phyloP scores from a whole-genome alignment of 2,888 invertebrate species.

The Eulithis testata region DNA sequence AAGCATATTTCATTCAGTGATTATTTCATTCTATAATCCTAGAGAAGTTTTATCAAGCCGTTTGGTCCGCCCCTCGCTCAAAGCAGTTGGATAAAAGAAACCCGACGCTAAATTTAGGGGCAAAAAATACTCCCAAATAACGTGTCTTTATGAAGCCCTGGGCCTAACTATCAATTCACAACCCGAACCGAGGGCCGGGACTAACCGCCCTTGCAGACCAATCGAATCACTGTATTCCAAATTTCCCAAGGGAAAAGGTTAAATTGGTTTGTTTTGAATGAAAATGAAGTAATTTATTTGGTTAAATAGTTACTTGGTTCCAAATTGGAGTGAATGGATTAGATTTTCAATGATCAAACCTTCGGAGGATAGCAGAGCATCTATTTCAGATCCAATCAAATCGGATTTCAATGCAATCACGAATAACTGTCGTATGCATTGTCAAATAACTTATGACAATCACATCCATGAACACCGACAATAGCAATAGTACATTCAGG shows the following conservation, averaged over 20 bases:
- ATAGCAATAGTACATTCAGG: not conserved
- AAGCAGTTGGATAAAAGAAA: not conserved
- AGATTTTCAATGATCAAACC: constrained; percentile 1
- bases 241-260: constrained; percentile 49
- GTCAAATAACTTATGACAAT: no score
- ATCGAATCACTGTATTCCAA: constrained; percentile 54
- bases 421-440: no score
- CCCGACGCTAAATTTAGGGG: constrained; percentile 8
- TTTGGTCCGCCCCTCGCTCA: not conserved
- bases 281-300: constrained; percentile 18
- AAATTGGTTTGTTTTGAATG: constrained; percentile 26
- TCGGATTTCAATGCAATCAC: no score
- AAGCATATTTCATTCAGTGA: no score
- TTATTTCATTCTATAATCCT: no score
- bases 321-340: constrained; percentile 16
- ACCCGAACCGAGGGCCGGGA: constrained; percentile 27
- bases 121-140: constrained; percentile 18
- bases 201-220: constrained; percentile 34
- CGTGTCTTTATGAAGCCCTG: constrained; percentile 33
- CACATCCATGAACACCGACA: not conserved
- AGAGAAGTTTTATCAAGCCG: no score
- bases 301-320: constrained; percentile 11
- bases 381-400: not conserved
- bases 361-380: not conserved
- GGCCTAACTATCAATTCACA: constrained; percentile 40